Base-by-base conservation (phyloP, 2,888 invertebrate species). In the Lamproptera curius region DNA sequence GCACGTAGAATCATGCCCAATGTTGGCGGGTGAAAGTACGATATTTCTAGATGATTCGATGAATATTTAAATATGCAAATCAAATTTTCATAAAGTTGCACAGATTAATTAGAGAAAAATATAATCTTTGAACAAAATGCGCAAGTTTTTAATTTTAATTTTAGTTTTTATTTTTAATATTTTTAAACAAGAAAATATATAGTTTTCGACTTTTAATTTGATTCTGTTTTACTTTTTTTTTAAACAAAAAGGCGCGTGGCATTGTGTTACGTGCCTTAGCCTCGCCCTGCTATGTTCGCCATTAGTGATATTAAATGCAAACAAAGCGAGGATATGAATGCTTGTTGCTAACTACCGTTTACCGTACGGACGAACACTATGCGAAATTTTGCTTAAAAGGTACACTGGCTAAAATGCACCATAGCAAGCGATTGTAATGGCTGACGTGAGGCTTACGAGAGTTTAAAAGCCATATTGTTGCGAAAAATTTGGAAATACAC, bases 261-360 rank as follows among this genome's bases (percentile, higher is more conserved):
- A 3, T 13, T 5, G 26, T 11, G 31, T n/a, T 14, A 16, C 20
- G 26, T 13, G 37, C 33, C 13, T 23, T 37, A 20, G 42, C 26
- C 26, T 5, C 42, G 34, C 34, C 38, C 17, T 26, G 16, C 34
- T 5, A 20, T 6, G 20, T 16, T 14, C n/a, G 34, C 47, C 47
- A 48, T 48, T 48, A 42, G 48, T 34, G 15, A 39, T 48, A 48
- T 48, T 48, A 48, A 42, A 48, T 39, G 38, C 31, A 14, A 16
- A 16, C 23, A 34, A 48, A 28, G 38, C 23, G 16, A 5, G 20
- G 14, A 46, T 15, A 40, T 38, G 26, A 31, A 15, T 15, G 16
- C 17, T 28, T 28, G n/a, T 10, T 28, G 28, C 28, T 28, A 10
- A 28, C 9, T 28, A 10, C 28, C 28, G 28, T 28, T 28, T 28